Percentiles rank a stretch among this genome's conserved stretches.
Evolutionary conservation across 1,140 invertebrate species (phyloP).

Genomic region (Microplitis mediator): DNA sequence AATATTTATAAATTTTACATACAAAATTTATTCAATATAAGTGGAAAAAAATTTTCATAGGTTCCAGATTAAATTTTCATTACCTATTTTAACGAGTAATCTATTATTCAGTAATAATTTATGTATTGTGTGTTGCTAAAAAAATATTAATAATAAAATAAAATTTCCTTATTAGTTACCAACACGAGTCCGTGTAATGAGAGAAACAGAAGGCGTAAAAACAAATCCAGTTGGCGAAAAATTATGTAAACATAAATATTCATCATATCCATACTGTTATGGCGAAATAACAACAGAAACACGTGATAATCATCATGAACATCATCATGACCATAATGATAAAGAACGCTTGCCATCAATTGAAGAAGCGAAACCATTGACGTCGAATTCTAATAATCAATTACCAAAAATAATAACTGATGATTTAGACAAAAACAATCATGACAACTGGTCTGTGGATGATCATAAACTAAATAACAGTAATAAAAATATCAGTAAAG

Average conservation of each 20-base stretch:
- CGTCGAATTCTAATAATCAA: constrained; percentile 5
- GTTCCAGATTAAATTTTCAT: too few species aligned
- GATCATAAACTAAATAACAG: constrained; percentile 40
- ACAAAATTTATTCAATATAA: too few species aligned
- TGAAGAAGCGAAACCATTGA: constrained; percentile 45
- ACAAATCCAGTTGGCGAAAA: constrained; percentile 71
- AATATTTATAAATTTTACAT: too few species aligned
- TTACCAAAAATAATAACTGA: constrained; percentile 47
- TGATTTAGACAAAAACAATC: constrained; percentile 34
- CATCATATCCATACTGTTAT: constrained; percentile 83
- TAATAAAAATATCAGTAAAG: constrained; percentile 39
- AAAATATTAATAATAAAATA: too few species aligned
- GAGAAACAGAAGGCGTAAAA: constrained; percentile 65
- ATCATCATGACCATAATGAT: constrained; percentile 49
- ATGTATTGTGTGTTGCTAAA: too few species aligned
- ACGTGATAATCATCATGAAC: constrained; percentile 54
- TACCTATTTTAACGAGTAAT: too few species aligned
- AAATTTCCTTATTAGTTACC: constrained; percentile 57
- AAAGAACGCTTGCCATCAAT: constrained; percentile 33
- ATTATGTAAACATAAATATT: constrained; percentile 83
- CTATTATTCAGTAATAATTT: too few species aligned
- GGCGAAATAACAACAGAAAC: constrained; percentile 71
- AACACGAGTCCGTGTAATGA: constrained; percentile 70
- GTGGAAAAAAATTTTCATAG: too few species aligned
- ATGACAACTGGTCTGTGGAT: constrained; percentile 3